These are phyloP conservation scores for Acanthisitta chloris DNA, from an alignment of 2,113 vertebrate species.

Conservation along the genomic window DNA sequence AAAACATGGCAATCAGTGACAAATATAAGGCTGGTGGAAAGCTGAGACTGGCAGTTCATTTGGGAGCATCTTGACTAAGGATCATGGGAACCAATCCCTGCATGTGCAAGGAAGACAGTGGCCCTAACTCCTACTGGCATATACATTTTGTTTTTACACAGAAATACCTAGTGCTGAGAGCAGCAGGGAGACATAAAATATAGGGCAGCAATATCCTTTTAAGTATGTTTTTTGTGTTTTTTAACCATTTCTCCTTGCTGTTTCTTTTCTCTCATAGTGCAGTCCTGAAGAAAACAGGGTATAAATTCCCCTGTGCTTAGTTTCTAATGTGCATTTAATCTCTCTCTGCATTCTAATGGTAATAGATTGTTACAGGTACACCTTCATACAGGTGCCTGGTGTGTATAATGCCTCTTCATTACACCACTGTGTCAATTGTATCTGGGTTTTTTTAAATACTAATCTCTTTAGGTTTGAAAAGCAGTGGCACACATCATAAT, in stretches of 20 bases:
- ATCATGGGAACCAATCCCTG: not conserved
- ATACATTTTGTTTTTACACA: not conserved
- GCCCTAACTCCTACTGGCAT: not conserved
- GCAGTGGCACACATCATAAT: not conserved
- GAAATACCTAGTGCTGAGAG: not conserved
- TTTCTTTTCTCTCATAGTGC: not conserved
- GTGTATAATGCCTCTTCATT: conserved; percentile 33
- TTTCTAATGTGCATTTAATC: not conserved
- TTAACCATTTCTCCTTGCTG: not conserved
- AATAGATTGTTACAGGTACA: not conserved
- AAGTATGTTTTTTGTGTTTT: not conserved
- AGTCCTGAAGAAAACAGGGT: not conserved
- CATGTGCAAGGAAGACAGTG: not conserved
- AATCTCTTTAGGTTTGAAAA: conserved; percentile 31
- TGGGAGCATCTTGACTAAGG: not conserved
- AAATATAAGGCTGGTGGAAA: not conserved
- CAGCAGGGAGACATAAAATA: not conserved
- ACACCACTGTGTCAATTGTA: not conserved
- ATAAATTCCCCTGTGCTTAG: not conserved
- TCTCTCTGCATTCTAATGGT: conserved; percentile 17
- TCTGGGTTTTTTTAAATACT: not conserved
- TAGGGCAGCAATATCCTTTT: not conserved
- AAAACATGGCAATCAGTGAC: not conserved
- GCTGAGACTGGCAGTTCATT: not conserved
- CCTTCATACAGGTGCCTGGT: conserved; percentile 33